Conservation (phyloP, 2,113 vertebrate genomes). For the Phaethornis superciliosus region DNA sequence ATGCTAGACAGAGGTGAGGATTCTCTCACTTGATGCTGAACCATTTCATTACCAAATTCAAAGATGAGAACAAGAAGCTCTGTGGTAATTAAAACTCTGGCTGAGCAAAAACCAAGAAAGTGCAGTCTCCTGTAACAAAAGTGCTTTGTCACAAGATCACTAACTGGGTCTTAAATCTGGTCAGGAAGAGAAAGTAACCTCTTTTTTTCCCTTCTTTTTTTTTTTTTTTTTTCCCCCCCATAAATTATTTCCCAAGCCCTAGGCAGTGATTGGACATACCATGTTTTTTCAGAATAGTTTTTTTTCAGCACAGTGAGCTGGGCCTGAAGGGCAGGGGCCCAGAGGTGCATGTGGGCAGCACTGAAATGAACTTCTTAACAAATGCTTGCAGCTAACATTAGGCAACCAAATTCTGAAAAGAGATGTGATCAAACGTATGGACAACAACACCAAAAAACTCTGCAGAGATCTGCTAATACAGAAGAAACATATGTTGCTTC, state of each 20-base stretch:
- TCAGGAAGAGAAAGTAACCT: not conserved
- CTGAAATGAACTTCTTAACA: not conserved
- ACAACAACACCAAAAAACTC: not conserved
- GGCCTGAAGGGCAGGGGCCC: not conserved
- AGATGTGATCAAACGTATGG: not conserved
- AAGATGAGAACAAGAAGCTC: not conserved
- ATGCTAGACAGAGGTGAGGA: not conserved
- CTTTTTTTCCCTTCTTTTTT: accelerated
- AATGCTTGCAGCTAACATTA: not conserved
- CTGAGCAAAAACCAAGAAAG: not conserved
- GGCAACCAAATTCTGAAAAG: not conserved
- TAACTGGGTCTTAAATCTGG: not conserved
- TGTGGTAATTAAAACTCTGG: not conserved
- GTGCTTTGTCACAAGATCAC: accelerated
- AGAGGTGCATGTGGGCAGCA: not conserved
- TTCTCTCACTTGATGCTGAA: not conserved
- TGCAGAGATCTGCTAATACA: not conserved
- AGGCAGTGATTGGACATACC: not conserved
- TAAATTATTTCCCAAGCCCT: not conserved
- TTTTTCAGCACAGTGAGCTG: not conserved
- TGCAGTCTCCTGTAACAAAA: not conserved
- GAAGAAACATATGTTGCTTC: not conserved
- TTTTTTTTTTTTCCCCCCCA: not conserved
- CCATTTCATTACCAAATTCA: not conserved
- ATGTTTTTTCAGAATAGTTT: not conserved